A percentile compares a stretch with the other conserved stretches of the same genome.
Evolutionary conservation across 2,888 invertebrate species (phyloP).

Genomic region (Dolichopus griseipennis): DNA sequence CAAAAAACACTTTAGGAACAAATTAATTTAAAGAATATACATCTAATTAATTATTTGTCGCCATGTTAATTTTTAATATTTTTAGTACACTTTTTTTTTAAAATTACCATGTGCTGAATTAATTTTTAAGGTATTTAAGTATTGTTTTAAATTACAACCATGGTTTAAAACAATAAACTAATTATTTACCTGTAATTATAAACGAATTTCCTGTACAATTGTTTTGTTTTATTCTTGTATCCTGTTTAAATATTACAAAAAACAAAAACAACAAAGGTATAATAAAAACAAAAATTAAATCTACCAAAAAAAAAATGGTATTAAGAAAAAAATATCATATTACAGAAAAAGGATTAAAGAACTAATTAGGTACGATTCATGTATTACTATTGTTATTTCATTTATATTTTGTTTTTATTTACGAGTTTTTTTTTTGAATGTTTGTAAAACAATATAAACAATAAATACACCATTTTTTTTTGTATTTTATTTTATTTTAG

Average conservation of each 20-base stretch:
- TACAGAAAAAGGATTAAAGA: background rate
- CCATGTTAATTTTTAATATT: too few relatives aligned
- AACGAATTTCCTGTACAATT: background rate
- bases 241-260: background rate
- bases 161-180: background rate
- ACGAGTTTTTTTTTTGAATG: too few relatives aligned
- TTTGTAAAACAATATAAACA: too few relatives aligned
- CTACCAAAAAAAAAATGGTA: background rate
- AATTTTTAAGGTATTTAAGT: too few relatives aligned
- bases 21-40: too few relatives aligned
- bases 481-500: too few relatives aligned
- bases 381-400: background rate
- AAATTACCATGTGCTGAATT: too few relatives aligned
- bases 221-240: background rate
- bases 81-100: too few relatives aligned
- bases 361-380: background rate
- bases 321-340: background rate
- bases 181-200: conserved; percentile 3
- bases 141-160: background rate
- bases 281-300: background rate
- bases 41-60: too few relatives aligned
- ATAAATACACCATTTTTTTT: background rate
- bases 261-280: background rate
- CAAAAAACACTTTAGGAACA: too few relatives aligned
- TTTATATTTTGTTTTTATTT: too few relatives aligned